phyloP scores from a whole-genome alignment of 2,797 vertebrate genomes.

The Nyctalus aviator region DNA sequence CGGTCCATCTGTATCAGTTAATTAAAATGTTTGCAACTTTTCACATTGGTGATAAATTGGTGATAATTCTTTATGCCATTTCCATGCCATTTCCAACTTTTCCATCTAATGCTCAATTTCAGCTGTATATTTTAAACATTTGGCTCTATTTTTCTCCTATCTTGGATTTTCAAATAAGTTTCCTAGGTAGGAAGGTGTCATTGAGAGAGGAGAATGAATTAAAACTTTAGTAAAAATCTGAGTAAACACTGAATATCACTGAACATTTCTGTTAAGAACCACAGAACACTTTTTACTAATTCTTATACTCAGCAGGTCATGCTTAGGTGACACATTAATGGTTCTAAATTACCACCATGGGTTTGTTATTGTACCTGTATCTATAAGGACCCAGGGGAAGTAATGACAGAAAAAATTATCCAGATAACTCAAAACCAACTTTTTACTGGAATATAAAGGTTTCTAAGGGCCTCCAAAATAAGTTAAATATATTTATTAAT shows the following conservation, averaged over 20 bases:
- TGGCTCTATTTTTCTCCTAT: neutral
- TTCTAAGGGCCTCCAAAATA: neutral
- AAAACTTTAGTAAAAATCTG: neutral
- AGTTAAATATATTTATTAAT: neutral
- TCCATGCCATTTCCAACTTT: neutral
- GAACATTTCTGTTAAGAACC: neutral
- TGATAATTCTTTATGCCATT: neutral
- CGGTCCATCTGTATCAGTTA: neutral
- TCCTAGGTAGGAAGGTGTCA: neutral
- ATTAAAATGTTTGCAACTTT: neutral
- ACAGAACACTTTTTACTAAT: neutral
- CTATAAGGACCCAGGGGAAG: neutral
- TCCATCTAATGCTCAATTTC: neutral
- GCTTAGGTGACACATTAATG: neutral
- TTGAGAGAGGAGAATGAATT: neutral
- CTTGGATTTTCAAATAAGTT: neutral
- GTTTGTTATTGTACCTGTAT: neutral
- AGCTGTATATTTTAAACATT: neutral
- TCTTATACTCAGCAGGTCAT: neutral
- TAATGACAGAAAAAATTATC: neutral
- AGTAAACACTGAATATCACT: neutral
- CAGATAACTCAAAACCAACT: neutral
- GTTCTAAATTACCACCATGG: neutral
- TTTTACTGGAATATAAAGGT: neutral
- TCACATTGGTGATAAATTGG: neutral